Conservation (phyloP, 2,888 invertebrate genomes). For the Pollenia amentaria region DNA sequence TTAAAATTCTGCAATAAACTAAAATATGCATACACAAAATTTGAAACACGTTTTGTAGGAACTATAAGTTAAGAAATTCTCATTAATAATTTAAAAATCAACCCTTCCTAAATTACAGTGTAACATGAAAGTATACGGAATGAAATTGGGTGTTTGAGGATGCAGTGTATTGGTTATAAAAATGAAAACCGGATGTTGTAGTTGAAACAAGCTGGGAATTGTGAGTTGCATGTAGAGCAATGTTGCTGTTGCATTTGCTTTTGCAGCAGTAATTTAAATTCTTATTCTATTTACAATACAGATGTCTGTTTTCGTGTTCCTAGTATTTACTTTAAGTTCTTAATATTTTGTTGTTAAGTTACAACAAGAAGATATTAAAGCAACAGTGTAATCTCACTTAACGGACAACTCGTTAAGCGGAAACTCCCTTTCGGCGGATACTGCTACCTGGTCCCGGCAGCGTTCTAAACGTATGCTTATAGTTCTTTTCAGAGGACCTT, state of each 20-base stretch:
- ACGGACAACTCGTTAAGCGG: too few species aligned
- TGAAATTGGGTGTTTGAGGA: neutral
- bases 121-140: slow-evolving; percentile 1
- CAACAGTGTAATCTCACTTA: too few species aligned
- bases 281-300: slow-evolving; percentile 34
- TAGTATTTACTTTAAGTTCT: neutral
- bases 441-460: too few species aligned
- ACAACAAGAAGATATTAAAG: slow-evolving; percentile 11
- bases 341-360: slow-evolving; percentile 24
- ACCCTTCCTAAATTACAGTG: slow-evolving; percentile 24
- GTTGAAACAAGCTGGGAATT: slow-evolving; percentile 66
- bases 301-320: slow-evolving; percentile 30
- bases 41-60: slow-evolving; percentile 39
- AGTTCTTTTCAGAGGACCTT: too few species aligned
- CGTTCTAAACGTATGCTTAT: too few species aligned
- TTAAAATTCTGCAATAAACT: neutral
- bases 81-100: slow-evolving; percentile 54
- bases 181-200: slow-evolving; percentile 51
- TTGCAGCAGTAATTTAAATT: slow-evolving; percentile 45
- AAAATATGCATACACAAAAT: neutral
- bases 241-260: neutral
- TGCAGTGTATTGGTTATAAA: slow-evolving; percentile 16
- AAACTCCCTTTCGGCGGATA: too few species aligned
- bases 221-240: slow-evolving; percentile 57
- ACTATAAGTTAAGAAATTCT: slow-evolving; percentile 33